phyloP scores from a whole-genome alignment of 1,140 invertebrate genomes.

The Zaprionus africanus region DNA sequence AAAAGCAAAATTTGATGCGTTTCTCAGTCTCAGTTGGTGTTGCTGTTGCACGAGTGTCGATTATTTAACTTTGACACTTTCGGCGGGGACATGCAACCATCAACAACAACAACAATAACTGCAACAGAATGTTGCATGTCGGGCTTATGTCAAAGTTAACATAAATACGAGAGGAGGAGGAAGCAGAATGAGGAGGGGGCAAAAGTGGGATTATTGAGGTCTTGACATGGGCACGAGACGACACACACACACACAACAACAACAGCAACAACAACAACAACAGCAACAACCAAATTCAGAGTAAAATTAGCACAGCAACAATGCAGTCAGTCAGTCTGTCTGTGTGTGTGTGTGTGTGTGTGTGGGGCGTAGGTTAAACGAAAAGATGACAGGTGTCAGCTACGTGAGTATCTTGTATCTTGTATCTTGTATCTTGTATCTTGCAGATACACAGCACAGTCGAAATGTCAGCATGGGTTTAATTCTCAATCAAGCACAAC shows the following conservation, averaged over 20 bases:
- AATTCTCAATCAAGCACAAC: slow-evolving; percentile 35
- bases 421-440: slow-evolving; percentile 19
- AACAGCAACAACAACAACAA: slow-evolving; percentile 43
- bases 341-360: not conserved
- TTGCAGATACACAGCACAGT: slow-evolving; percentile 31
- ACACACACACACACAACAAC: not conserved
- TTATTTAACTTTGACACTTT: slow-evolving; percentile 79
- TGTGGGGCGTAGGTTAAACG: slow-evolving; percentile 57
- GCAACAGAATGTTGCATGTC: slow-evolving; percentile 72
- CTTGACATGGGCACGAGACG: slow-evolving; percentile 40
- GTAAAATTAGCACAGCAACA: slow-evolving; percentile 61
- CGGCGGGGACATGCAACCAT: slow-evolving; percentile 69
- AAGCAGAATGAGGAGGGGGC: not conserved
- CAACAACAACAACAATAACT: slow-evolving; percentile 19
- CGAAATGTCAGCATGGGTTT: slow-evolving; percentile 40
- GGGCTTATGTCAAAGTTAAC: slow-evolving; percentile 79
- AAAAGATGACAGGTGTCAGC: slow-evolving; percentile 81
- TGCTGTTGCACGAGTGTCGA: slow-evolving; percentile 45
- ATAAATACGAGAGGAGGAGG: slow-evolving; percentile 65
- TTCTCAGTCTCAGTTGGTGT: slow-evolving; percentile 4
- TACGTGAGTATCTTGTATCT: slow-evolving; percentile 47
- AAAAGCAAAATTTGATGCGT: not conserved
- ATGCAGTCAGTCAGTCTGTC: not conserved
- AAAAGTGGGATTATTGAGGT: slow-evolving; percentile 45
- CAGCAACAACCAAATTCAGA: slow-evolving; percentile 34